phyloP scores from a whole-genome alignment of 2,797 vertebrate genomes.

The Mormyrus proboscirostris region DNA sequence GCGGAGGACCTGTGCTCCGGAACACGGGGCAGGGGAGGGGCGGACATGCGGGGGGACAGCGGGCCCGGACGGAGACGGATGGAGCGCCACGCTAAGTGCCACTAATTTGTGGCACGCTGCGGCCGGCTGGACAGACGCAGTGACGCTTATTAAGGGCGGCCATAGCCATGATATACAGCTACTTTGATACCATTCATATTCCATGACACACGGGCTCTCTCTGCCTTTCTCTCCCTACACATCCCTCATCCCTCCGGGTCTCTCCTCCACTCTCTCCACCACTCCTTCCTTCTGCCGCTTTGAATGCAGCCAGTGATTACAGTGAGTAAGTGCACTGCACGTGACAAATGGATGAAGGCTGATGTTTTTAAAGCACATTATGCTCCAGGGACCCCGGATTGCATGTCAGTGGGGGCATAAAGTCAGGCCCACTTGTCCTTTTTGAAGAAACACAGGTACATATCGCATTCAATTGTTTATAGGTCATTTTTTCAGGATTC shows the following conservation, averaged over 20 bases:
- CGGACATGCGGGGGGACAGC: constrained; percentile 2
- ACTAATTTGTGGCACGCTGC: not conserved
- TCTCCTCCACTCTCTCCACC: not conserved
- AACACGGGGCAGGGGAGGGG: constrained; percentile 20
- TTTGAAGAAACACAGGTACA: not conserved
- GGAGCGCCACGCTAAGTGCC: not conserved
- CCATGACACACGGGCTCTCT: constrained; percentile 21
- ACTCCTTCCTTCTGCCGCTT: not conserved
- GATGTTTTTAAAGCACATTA: not conserved
- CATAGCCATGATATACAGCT: not conserved
- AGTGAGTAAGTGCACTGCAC: not conserved
- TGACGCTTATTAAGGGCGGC: not conserved
- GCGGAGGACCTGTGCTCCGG: constrained; percentile 30
- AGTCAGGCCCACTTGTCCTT: not conserved
- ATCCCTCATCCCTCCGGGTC: not conserved
- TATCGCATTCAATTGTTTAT: not conserved
- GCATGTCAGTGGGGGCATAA: not conserved
- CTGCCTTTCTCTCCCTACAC: not conserved
- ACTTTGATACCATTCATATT: not conserved
- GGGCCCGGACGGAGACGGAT: not conserved
- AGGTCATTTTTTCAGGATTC: not conserved
- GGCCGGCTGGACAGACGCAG: not conserved
- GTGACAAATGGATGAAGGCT: not conserved
- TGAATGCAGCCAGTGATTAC: not conserved
- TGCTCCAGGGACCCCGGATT: not conserved